A percentile compares a stretch with the other conserved stretches of the same genome.
These are phyloP conservation scores for Serripes groenlandicus DNA, from an alignment of 2,888 invertebrate genomes.

Conservation along the genomic window DNA sequence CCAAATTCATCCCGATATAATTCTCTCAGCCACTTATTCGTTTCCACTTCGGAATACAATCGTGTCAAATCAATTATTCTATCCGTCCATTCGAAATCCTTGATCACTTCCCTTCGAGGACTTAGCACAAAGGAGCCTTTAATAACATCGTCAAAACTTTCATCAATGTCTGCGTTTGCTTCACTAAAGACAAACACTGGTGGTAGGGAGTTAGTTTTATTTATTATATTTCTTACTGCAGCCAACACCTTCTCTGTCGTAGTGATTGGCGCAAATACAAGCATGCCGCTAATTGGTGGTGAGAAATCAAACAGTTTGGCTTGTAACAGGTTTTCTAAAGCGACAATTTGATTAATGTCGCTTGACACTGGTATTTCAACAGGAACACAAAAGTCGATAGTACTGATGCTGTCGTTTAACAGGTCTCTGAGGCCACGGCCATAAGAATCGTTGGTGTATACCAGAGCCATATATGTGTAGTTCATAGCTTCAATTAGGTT, in stretches of 20 bases:
- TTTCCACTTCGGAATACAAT: constrained; percentile 9
- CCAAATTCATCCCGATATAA: constrained; percentile 27
- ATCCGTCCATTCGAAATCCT: constrained; percentile 1
- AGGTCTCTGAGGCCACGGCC: constrained; percentile 42
- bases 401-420: constrained; percentile 14
- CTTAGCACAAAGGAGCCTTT: constrained; percentile 59
- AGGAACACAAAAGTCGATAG: constrained; percentile 48
- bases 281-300: constrained; percentile 36
- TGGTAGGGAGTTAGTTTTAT: neutral
- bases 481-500: constrained; percentile 31
- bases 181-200: constrained; percentile 60
- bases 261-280: constrained; percentile 45
- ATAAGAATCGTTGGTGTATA: constrained; percentile 60
- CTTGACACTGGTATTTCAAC: constrained; percentile 24
- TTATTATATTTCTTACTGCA: neutral
- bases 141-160: constrained; percentile 25
- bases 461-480: constrained; percentile 56
- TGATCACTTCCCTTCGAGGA: constrained; percentile 34
- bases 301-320: constrained; percentile 5
- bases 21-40: constrained; percentile 41
- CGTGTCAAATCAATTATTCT: neutral
- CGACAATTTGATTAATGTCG: neutral
- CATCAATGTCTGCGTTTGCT: constrained; percentile 37
- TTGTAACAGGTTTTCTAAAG: constrained; percentile 18
- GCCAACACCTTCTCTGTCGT: constrained; percentile 29